Percentiles rank a stretch among this genome's conserved stretches.
Conservation (phyloP, 2,797 vertebrate genomes). For the Cyprinodon diabolis region DNA sequence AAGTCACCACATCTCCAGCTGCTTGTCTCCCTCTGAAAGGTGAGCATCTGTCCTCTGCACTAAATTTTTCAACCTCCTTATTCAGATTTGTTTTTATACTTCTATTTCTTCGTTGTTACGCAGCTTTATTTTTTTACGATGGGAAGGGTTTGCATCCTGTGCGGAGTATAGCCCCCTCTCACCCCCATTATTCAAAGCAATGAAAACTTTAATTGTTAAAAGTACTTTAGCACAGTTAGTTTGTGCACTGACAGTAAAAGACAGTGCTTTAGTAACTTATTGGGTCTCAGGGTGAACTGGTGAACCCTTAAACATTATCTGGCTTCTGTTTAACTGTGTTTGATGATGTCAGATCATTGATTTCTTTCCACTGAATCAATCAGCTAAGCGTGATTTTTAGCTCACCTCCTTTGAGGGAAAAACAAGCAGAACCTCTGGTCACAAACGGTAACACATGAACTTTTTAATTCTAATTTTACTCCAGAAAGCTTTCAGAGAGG, state of each 20-base stretch:
- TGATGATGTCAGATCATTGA: neutral
- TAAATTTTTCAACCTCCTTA: too few species aligned
- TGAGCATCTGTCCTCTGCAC: too few species aligned
- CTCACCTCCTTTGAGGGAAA: neutral
- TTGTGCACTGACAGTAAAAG: neutral
- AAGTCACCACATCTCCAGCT: too few species aligned
- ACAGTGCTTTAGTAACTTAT: neutral
- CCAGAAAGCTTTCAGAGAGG: neutral
- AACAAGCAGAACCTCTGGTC: neutral
- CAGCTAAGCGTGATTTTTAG: neutral
- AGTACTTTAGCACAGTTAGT: neutral
- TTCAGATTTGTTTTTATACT: too few species aligned
- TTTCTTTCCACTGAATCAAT: neutral
- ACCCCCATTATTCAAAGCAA: too few species aligned
- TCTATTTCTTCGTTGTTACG: too few species aligned
- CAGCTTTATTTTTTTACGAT: too few species aligned
- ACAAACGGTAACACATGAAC: neutral
- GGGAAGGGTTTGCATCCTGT: too few species aligned
- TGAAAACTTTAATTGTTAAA: too few species aligned
- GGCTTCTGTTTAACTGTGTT: constrained; percentile 1
- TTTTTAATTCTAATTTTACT: neutral
- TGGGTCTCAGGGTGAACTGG: neutral
- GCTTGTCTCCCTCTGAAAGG: too few species aligned
- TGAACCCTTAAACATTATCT: constrained; percentile 22
- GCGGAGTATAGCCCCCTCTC: too few species aligned